Conservation (phyloP, 2,797 vertebrate species). For the Phoxinus dragarum region DNA sequence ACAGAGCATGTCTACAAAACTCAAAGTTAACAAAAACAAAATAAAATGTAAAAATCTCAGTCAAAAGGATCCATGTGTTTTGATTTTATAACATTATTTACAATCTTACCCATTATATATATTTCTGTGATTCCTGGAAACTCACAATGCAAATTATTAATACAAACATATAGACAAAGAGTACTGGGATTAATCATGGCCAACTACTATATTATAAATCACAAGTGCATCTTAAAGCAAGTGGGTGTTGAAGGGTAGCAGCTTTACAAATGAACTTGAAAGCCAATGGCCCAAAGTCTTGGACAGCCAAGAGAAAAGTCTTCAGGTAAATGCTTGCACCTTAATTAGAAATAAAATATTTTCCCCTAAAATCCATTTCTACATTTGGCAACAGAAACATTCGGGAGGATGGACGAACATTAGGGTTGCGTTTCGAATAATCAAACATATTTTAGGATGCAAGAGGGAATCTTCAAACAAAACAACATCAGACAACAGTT, state of each 20-base stretch:
- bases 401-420: background rate
- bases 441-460: background rate
- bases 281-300: background rate
- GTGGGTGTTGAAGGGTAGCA: background rate
- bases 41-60: slow-evolving; percentile 43
- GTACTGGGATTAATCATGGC: background rate
- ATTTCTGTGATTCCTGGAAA: slow-evolving; percentile 10
- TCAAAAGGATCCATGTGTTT: slow-evolving; percentile 15
- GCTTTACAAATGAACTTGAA: slow-evolving; percentile 4
- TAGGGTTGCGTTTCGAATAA: background rate
- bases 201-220: slow-evolving; percentile 15
- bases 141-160: background rate
- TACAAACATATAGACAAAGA: slow-evolving; percentile 14
- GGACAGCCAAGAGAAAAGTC: background rate
- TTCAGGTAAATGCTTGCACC: background rate
- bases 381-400: slow-evolving; percentile 4
- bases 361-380: background rate
- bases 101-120: slow-evolving; percentile 22
- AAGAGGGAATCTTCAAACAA: slow-evolving; percentile 29
- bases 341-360: slow-evolving; percentile 4
- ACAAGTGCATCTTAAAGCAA: slow-evolving; percentile 19
- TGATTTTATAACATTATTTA: slow-evolving; percentile 1
- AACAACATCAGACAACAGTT: slow-evolving; percentile 65
- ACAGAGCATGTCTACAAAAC: slow-evolving; percentile 61
- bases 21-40: slow-evolving; percentile 65